These are phyloP conservation scores for Bactericera cockerelli DNA, from an alignment of 1,140 invertebrate genomes.

Conservation along the genomic window DNA sequence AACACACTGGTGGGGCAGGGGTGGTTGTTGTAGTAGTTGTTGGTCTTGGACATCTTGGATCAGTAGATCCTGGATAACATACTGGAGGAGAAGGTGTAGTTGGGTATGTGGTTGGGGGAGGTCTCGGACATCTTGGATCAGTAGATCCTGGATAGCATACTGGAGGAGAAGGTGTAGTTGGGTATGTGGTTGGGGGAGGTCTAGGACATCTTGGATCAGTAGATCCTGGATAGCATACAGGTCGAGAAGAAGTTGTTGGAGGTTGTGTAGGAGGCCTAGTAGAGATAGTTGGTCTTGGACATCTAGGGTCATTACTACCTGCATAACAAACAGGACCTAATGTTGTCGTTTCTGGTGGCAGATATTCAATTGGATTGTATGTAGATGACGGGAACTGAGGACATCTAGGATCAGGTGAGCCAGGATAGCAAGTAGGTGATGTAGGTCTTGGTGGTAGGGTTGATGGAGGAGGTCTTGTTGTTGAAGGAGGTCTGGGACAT, in stretches of 20 bases:
- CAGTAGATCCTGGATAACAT: slow-evolving; percentile 29
- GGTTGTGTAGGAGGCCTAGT: slow-evolving; percentile 21
- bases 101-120: slow-evolving; percentile 21
- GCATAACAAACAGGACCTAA: background rate
- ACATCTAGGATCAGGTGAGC: slow-evolving; percentile 29
- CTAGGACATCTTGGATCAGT: slow-evolving; percentile 32
- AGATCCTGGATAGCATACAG: slow-evolving; percentile 31
- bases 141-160: slow-evolving; percentile 16
- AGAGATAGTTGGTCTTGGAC: slow-evolving; percentile 14
- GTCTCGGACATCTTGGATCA: slow-evolving; percentile 20
- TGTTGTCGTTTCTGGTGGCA: background rate
- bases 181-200: slow-evolving; percentile 12
- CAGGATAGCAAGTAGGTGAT: slow-evolving; percentile 24
- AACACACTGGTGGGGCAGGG: slow-evolving; percentile 19
- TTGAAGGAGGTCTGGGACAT: slow-evolving; percentile 25
- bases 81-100: slow-evolving; percentile 17
- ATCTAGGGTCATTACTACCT: slow-evolving; percentile 20
- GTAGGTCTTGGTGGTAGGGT: slow-evolving; percentile 13
- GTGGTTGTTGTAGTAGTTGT: slow-evolving; percentile 28
- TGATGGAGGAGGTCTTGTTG: slow-evolving; percentile 15
- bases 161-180: slow-evolving; percentile 17
- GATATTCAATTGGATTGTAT: background rate
- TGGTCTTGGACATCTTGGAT: slow-evolving; percentile 22
- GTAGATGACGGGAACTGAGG: slow-evolving; percentile 20
- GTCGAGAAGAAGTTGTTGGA: slow-evolving; percentile 18